Conservation (phyloP, 2,888 invertebrate genomes). For the Pammene aurita region DNA sequence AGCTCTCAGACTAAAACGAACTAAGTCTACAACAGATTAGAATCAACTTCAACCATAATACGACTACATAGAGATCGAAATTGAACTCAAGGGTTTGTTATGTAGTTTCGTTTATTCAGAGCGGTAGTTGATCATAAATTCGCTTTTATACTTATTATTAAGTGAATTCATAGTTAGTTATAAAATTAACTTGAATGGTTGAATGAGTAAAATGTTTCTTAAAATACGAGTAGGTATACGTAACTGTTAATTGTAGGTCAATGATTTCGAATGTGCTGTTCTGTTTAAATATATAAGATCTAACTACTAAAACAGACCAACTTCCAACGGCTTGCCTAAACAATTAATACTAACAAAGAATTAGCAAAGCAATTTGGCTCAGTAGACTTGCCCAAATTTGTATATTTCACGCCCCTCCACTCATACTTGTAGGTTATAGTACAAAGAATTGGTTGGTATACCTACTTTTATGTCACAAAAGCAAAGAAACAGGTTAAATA, state of each 20-base stretch:
- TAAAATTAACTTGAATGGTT: not conserved
- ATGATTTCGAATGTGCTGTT: not conserved
- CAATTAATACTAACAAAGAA: too few relatives aligned
- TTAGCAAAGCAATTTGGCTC: too few relatives aligned
- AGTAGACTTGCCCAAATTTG: too few relatives aligned
- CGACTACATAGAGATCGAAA: not conserved
- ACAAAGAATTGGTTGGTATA: too few relatives aligned
- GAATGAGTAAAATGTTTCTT: not conserved
- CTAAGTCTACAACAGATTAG: not conserved
- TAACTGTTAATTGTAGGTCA: conserved; percentile 7
- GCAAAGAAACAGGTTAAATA: too few relatives aligned
- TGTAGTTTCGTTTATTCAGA: not conserved
- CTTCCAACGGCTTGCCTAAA: too few relatives aligned
- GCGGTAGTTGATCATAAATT: conserved; percentile 8
- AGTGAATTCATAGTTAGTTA: conserved; percentile 14
- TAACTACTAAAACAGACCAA: not conserved
- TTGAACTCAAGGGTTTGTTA: not conserved
- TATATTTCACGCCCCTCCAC: too few relatives aligned
- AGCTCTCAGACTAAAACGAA: not conserved
- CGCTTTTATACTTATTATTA: conserved; percentile 17
- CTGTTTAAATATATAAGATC: not conserved
- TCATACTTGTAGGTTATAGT: too few relatives aligned
- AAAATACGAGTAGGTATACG: conserved; percentile 3
- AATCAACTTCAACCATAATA: not conserved
- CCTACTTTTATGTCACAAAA: too few relatives aligned